Conservation (phyloP, 1,140 invertebrate genomes). For the Formica selysi region DNA sequence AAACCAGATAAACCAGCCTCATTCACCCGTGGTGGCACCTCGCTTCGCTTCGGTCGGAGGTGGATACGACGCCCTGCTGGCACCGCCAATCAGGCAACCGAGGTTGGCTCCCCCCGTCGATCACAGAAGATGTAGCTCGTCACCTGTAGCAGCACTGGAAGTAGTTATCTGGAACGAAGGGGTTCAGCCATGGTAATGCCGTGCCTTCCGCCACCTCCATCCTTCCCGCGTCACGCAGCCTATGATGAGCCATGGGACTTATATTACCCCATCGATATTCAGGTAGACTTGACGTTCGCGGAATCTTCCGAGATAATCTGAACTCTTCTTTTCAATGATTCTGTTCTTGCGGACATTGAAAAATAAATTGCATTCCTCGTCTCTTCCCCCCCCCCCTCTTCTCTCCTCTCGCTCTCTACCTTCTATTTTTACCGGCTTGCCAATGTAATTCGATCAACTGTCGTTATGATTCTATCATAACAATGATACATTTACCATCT, state of each 20-base stretch:
- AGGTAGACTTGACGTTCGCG: constrained; percentile 79
- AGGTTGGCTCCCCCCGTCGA: constrained; percentile 86
- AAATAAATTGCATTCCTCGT: background rate
- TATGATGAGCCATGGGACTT: constrained; percentile 88
- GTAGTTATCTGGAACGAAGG: constrained; percentile 92
- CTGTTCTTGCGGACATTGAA: background rate
- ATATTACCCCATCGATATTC: constrained; percentile 91
- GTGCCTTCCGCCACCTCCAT: constrained; percentile 88
- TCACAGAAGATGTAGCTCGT: constrained; percentile 91
- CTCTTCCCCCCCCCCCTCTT: background rate
- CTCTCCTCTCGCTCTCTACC: background rate
- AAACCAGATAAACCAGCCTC: constrained; percentile 83
- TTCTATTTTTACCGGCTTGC: too few species aligned
- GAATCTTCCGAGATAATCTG: background rate
- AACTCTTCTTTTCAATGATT: background rate
- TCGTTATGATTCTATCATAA: background rate
- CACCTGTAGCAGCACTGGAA: constrained; percentile 93
- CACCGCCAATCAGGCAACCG: constrained; percentile 87
- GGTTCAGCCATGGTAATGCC: constrained; percentile 92
- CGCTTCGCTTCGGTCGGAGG: constrained; percentile 90
- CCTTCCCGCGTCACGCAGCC: constrained; percentile 81
- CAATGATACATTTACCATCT: background rate
- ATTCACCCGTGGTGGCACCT: constrained; percentile 82
- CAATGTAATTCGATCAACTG: background rate
- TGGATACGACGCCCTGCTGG: constrained; percentile 90